Evolutionary conservation across 2,888 invertebrate species (phyloP), one percentile per base, ranked within the genome.

Genomic region (Drosophila prolongata): DNA sequence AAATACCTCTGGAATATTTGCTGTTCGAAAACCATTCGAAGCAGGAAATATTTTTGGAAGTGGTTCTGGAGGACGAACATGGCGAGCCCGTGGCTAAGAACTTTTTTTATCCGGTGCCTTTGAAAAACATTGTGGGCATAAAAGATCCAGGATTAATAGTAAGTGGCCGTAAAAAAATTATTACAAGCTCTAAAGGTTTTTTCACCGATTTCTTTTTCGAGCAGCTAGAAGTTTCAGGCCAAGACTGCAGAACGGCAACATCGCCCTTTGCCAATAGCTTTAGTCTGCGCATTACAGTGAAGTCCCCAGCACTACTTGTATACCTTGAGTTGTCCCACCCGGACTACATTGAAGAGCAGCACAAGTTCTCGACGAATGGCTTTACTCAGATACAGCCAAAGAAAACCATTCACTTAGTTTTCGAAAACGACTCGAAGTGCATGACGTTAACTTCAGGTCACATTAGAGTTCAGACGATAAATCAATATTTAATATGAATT

Each of bases 71-170:
- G 0, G 67, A 79, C 19, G 89, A 92, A 89, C 19, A 68, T 5
- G 47, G 6, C 19, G 13, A 24, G 1, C 34, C 65, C 5, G 91
- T 93, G 9, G 95, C 96, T 0, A 92, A 93, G 57, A 96, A 96
- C 90, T 95, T 94, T 80, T 90, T 95, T 2, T 95, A 96, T 81
- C 95, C 96, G 0, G 93, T 91, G 38, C 91, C 94, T 6, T 92
- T 95, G 43, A 95, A 95, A 79, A 82, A 93, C 37, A 92, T 94
- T 1, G 90, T 91, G 55, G 94, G 94, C 8, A 90, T 95, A 42
- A 90, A 88, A 55, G 79, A 91, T 77, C 94, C 95, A 1, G 90
- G 91, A n/a, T 91, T 96, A 58, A 88, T 90, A 87, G 95, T 95
- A 89, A 65, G 73, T 60, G 6, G 3, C 6, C 19, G 14, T 46